Percentiles rank a stretch among this genome's conserved stretches.
These are phyloP conservation scores for Lysandra coridon DNA, from an alignment of 2,888 invertebrate genomes.

Conservation along the genomic window DNA sequence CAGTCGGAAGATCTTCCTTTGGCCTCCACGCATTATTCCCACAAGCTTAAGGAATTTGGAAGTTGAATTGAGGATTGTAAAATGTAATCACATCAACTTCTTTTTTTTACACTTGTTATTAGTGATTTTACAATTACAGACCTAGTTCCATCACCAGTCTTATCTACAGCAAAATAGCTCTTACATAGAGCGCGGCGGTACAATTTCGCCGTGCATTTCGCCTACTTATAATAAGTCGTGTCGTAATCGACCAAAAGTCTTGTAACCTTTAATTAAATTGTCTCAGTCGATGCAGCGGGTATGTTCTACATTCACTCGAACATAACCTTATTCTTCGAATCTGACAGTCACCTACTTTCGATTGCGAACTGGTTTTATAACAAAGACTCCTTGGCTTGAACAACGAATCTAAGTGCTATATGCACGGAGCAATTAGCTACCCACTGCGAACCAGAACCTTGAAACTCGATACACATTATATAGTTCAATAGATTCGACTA, in stretches of 20 bases:
- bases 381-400: slow-evolving; percentile 58
- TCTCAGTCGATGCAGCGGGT: slow-evolving; percentile 31
- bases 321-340: slow-evolving; percentile 52
- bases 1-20: too few species aligned
- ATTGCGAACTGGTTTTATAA: slow-evolving; percentile 62
- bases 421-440: slow-evolving; percentile 15
- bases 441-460: slow-evolving; percentile 19
- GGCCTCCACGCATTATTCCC: too few species aligned
- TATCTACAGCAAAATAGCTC: too few species aligned
- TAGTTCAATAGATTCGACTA: background rate
- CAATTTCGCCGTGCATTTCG: background rate
- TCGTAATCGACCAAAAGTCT: slow-evolving; percentile 32
- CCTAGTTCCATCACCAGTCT: too few species aligned
- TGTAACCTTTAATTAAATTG: slow-evolving; percentile 28
- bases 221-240: slow-evolving; percentile 43
- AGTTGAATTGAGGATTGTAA: background rate
- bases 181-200: background rate
- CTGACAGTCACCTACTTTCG: slow-evolving; percentile 71
- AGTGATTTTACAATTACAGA: background rate
- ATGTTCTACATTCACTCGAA: slow-evolving; percentile 56
- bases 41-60: background rate
- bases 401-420: slow-evolving; percentile 23
- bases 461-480: slow-evolving; percentile 1
- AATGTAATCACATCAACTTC: background rate
- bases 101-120: too few species aligned